phyloP scores from a whole-genome alignment of 2,888 invertebrate species.

The Melangyna quadrimaculata region DNA sequence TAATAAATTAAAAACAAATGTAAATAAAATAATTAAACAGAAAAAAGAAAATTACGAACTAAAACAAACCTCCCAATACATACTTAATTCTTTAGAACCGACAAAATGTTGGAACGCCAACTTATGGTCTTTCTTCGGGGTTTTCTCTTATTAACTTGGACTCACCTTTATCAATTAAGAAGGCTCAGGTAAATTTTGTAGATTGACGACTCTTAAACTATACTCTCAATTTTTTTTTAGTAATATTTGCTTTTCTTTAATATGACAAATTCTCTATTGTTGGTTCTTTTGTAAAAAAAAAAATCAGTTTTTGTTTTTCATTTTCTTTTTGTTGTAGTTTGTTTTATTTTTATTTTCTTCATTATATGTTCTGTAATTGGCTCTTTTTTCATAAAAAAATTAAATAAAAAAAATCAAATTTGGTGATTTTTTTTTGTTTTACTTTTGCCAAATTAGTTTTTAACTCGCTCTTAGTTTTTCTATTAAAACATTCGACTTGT shows the following conservation, averaged over 20 bases:
- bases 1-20: not conserved
- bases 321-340: not conserved
- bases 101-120: conserved; percentile 80
- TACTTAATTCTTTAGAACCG: conserved; percentile 77
- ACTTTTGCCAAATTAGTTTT: conserved; percentile 61
- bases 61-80: conserved; percentile 51
- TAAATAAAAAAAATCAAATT: conserved; percentile 28
- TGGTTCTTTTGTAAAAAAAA: conserved; percentile 5
- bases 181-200: conserved; percentile 79
- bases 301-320: not conserved
- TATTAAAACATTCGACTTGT: conserved; percentile 79
- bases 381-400: conserved; percentile 2
- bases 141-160: conserved; percentile 80
- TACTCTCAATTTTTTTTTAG: not conserved
- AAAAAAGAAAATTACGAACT: conserved; percentile 6
- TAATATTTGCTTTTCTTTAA: conserved; percentile 27
- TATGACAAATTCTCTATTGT: conserved; percentile 2
- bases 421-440: conserved; percentile 51
- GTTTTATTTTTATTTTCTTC: conserved; percentile 7
- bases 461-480: conserved; percentile 70
- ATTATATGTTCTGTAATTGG: conserved; percentile 24
- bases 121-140: conserved; percentile 79
- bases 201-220: conserved; percentile 38
- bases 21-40: not conserved
- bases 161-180: conserved; percentile 79